Base-by-base conservation (phyloP, 2,888 invertebrate species). In the Hypena proboscidalis region DNA sequence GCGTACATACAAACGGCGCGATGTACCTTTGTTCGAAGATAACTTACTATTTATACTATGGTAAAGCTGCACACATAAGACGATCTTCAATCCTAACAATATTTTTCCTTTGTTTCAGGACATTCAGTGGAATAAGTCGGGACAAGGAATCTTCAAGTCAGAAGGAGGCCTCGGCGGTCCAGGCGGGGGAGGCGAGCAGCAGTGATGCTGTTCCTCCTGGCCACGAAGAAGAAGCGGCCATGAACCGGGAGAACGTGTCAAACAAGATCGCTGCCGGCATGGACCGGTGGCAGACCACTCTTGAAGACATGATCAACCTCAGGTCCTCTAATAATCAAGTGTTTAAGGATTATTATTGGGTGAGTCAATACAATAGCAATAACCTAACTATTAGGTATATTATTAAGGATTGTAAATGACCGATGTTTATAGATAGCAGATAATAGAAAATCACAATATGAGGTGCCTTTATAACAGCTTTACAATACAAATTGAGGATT, bases 291-390 rank as follows among this genome's bases (percentile, higher is more conserved):
- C 90, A 90, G 60, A 88, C 80, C 71, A 90, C 90, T 0, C 56
- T 90, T 6, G 90, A 90, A 63, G 90, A 90, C 8, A 90, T 90
- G 87, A 90, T 90, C 33, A 72, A 89, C 49, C 70, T 90, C 11
- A 77, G 90, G 26, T 87, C 90, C 34, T 83, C 83, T 1, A 85
- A 85, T 53, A 92, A 92, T 73, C 91, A 92, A 36, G 87, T 91
- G 39, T 93, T 92, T 68, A 93, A 92, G 67, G 93, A 93, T 67
- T 92, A 92, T 57, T 92, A 91, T 68, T 92, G 92, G 92, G 93
- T 92, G 57, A 90, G 91, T 68, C 7, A 20, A 7, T n/a, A 6
- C 5, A 10, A 20, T 40, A 4, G 2, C 4, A 8, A 8, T 15
- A 7, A 5, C 11, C 13, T 34, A 8, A 3, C 4, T 3, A 17